Base-by-base conservation (phyloP, 37 sponge, comb jelly and placozoan genomes). In the Axinella damicornis region DNA sequence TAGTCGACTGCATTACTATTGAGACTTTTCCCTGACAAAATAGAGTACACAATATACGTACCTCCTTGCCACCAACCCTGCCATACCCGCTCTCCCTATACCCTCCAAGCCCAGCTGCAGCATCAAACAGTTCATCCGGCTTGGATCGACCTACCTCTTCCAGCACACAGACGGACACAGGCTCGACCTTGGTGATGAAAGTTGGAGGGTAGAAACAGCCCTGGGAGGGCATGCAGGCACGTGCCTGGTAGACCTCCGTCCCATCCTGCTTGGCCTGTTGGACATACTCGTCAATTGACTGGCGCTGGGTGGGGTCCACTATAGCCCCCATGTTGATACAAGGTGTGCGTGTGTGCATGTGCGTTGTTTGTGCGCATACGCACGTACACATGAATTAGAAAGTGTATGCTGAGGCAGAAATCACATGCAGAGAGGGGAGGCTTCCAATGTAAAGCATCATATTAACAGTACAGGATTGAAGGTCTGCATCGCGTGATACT, bases 201-300 rank as follows among this genome's bases (percentile, higher is more conserved):
- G 97, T 97, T 56, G 97, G 97, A 18, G 97, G 97, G 68, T 97
- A 97, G 91, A 78, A 97, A 53, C 90, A 94, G 57, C 95, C 95
- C 20, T 40, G 59, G 2, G 83, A 24, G 24, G 97, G 97, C 54
- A 97, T 97, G 65, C 78, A 86, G 53, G 97, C 97, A 84, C 96
- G 92, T 27, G 88, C 83, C 81, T 97, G 97, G 75, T 85, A 95
- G 59, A 96, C 93, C 34, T 95, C 89, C 21, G 98, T 95, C 25
- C 98, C 96, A 30, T 97, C 98, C 72, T 85, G 39, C 79, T 76
- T 86, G 24, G 98, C 98, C 24, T 87, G 71, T 84, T 90, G 93
- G 19, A 97, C 94, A 70, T 80, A 90, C 25, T 77, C 75, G 55
- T 97, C 98, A 21, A 97, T 90, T 18, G 87, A 71, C 68, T 71